phyloP scores from a whole-genome alignment of 2,888 invertebrate species.

The Selenia dentaria region DNA sequence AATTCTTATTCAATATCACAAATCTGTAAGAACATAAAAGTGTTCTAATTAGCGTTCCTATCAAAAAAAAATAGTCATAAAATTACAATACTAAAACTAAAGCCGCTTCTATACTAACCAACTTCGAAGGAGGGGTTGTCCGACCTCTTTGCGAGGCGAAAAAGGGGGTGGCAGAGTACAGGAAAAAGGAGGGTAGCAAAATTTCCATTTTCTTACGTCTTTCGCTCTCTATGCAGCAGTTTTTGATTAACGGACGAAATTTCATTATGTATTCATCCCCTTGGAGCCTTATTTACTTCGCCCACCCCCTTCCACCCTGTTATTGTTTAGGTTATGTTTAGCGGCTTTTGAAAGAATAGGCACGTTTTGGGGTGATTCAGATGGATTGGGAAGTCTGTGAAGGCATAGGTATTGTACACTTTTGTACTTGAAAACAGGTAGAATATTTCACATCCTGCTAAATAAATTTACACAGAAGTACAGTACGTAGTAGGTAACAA shows the following conservation, averaged over 20 bases:
- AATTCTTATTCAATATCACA: no score
- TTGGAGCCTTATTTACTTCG: slow-evolving; percentile 46
- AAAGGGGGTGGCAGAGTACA: slow-evolving; percentile 67
- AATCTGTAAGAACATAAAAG: no score
- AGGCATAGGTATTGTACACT: neutral
- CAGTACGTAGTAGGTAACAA: no score
- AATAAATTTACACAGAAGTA: no score
- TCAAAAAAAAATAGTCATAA: no score
- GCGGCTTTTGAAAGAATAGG: slow-evolving; percentile 21
- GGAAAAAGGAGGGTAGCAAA: slow-evolving; percentile 84
- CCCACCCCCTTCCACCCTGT: slow-evolving; percentile 18
- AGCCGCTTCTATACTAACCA: slow-evolving; percentile 47
- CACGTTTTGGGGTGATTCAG: slow-evolving; percentile 13
- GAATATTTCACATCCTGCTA: no score
- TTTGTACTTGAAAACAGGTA: neutral
- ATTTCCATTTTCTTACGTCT: slow-evolving; percentile 84
- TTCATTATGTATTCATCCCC: slow-evolving; percentile 82
- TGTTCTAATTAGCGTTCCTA: no score
- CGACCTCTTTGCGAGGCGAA: slow-evolving; percentile 71
- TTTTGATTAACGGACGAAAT: slow-evolving; percentile 84
- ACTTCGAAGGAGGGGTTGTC: slow-evolving; percentile 57
- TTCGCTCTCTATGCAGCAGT: slow-evolving; percentile 78
- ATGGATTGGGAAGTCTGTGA: neutral
- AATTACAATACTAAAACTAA: no score
- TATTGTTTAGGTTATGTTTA: slow-evolving; percentile 32